phyloP scores from a whole-genome alignment of 2,113 vertebrate species.

The Sapayoa aenigma region DNA sequence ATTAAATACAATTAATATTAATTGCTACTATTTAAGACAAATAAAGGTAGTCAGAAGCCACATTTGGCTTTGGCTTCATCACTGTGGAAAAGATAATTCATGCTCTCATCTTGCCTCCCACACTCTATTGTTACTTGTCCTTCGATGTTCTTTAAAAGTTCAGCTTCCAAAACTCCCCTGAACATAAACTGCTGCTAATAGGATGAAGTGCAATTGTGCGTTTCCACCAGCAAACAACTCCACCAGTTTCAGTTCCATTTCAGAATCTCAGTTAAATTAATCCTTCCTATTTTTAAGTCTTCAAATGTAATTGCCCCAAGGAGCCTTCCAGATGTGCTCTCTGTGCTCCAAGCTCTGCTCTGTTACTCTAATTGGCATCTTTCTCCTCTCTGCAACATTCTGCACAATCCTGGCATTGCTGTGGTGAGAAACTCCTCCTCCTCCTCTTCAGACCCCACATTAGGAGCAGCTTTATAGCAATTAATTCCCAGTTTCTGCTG shows the following conservation, averaged over 20 bases:
- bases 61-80: neutral
- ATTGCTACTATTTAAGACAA: neutral
- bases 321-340: conserved; percentile 48
- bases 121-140: neutral
- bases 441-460: neutral
- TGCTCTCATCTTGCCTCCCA: neutral
- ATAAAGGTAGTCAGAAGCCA: neutral
- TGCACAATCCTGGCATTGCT: neutral
- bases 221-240: neutral
- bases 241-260: conserved; percentile 1
- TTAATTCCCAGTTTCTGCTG: neutral
- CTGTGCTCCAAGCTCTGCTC: neutral
- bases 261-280: neutral
- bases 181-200: neutral
- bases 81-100: neutral
- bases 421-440: neutral
- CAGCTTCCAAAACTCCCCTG: neutral
- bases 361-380: conserved; percentile 24
- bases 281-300: conserved; percentile 22
- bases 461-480: neutral
- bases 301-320: conserved; percentile 21
- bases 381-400: neutral
- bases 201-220: neutral
- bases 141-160: neutral
- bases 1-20: neutral